phyloP scores from a whole-genome alignment of 2,113 vertebrate species.

The Amblyopsis rosae region DNA sequence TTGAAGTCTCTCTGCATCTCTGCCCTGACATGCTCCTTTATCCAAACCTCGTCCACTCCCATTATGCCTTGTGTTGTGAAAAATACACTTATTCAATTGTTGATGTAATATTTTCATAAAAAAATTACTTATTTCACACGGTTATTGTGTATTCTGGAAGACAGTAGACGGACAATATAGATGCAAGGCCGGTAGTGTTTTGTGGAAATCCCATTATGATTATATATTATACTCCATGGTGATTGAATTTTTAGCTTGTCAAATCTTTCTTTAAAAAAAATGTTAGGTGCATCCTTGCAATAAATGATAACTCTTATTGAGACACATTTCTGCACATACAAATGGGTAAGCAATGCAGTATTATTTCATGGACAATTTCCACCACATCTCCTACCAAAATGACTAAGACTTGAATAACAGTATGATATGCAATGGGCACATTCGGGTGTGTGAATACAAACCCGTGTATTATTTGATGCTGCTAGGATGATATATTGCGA shows the following conservation, averaged over 20 bases:
- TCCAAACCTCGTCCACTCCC: background rate
- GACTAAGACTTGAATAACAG: background rate
- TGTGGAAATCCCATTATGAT: too few relatives aligned
- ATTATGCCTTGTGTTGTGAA: too few relatives aligned
- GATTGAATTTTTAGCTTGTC: too few relatives aligned
- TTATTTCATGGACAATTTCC: background rate
- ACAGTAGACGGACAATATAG: too few relatives aligned
- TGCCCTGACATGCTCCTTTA: background rate
- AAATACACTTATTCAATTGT: too few relatives aligned
- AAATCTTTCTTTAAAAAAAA: too few relatives aligned
- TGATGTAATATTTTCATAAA: too few relatives aligned
- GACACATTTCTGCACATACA: background rate
- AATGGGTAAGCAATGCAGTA: background rate
- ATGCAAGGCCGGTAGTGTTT: too few relatives aligned
- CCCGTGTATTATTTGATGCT: background rate
- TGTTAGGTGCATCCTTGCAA: too few relatives aligned
- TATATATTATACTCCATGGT: too few relatives aligned
- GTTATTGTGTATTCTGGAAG: too few relatives aligned
- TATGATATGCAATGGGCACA: background rate
- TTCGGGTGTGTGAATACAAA: background rate
- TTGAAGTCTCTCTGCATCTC: background rate
- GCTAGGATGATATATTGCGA: constrained; percentile 19
- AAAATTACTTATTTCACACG: too few relatives aligned
- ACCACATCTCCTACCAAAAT: background rate
- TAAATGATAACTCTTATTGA: background rate